Evolutionary conservation across 2,888 invertebrate species (phyloP).

Genomic region (Cordylochernes scorpioides): DNA sequence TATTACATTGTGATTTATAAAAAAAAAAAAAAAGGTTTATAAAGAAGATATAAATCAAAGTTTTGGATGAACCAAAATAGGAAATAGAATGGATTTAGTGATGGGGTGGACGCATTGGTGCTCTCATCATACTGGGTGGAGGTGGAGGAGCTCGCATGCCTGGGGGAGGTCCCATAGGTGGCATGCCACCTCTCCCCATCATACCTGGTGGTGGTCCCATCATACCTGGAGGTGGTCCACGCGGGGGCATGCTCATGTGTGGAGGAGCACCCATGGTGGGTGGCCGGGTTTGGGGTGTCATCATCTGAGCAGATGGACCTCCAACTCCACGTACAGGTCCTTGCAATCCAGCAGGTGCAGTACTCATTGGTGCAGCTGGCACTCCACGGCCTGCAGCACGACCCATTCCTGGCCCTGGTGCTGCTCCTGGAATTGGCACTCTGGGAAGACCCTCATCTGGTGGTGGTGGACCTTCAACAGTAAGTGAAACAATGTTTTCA

Average conservation of each 20-base stretch:
- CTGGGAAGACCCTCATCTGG: slow-evolving; percentile 80
- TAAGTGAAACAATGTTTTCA: slow-evolving; percentile 89
- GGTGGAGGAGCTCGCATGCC: slow-evolving; percentile 32
- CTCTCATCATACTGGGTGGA: too few species aligned
- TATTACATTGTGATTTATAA: too few species aligned
- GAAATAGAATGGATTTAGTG: too few species aligned
- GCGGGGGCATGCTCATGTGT: slow-evolving; percentile 31
- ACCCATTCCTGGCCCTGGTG: slow-evolving; percentile 54
- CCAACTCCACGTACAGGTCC: slow-evolving; percentile 83
- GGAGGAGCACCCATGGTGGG: slow-evolving; percentile 43
- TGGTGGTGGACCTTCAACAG: slow-evolving; percentile 94
- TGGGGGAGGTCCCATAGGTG: slow-evolving; percentile 36
- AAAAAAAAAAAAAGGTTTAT: too few species aligned
- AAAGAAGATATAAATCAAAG: too few species aligned
- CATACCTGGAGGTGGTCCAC: slow-evolving; percentile 22
- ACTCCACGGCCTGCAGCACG: slow-evolving; percentile 84
- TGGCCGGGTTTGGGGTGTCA: slow-evolving; percentile 60
- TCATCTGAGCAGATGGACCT: slow-evolving; percentile 79
- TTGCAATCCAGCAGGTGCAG: slow-evolving; percentile 38
- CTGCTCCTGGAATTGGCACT: slow-evolving; percentile 54
- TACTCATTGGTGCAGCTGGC: slow-evolving; percentile 33
- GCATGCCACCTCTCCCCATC: slow-evolving; percentile 30
- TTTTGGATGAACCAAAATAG: too few species aligned
- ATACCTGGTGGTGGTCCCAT: slow-evolving; percentile 41
- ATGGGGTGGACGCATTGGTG: too few species aligned